Conservation (phyloP, 2,888 invertebrate genomes). For the Dromius quadrimaculatus region DNA sequence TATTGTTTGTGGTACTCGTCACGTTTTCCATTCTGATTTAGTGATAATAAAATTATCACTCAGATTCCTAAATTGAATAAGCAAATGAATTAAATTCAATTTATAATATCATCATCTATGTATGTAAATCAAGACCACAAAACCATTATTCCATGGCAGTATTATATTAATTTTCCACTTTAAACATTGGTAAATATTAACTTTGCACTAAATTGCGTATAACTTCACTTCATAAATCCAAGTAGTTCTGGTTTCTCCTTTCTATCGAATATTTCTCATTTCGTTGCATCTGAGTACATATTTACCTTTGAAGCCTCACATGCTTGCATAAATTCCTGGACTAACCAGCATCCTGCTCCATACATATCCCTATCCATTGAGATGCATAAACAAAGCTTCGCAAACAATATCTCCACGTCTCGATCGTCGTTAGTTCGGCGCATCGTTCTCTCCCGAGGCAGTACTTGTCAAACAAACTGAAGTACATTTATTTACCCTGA, state of each 20-base stretch:
- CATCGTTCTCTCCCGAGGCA: constrained; percentile 13
- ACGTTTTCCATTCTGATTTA: too few species aligned
- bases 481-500: constrained; percentile 41
- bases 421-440: constrained; percentile 1
- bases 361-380: neutral
- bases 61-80: too few species aligned
- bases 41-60: too few species aligned
- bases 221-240: too few species aligned
- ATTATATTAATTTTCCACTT: too few species aligned
- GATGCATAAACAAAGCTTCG: constrained; percentile 5
- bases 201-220: neutral
- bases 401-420: constrained; percentile 15
- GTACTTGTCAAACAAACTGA: constrained; percentile 36
- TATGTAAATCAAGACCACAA: too few species aligned
- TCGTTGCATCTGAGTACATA: neutral
- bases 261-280: neutral
- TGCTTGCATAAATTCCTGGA: neutral
- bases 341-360: neutral
- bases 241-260: too few species aligned
- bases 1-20: too few species aligned
- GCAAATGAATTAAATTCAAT: too few species aligned
- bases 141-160: too few species aligned
- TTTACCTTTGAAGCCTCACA: neutral
- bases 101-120: too few species aligned
- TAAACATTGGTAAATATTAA: neutral